Conservation (phyloP, 2,888 invertebrate genomes). For the Calliopum simillimum region DNA sequence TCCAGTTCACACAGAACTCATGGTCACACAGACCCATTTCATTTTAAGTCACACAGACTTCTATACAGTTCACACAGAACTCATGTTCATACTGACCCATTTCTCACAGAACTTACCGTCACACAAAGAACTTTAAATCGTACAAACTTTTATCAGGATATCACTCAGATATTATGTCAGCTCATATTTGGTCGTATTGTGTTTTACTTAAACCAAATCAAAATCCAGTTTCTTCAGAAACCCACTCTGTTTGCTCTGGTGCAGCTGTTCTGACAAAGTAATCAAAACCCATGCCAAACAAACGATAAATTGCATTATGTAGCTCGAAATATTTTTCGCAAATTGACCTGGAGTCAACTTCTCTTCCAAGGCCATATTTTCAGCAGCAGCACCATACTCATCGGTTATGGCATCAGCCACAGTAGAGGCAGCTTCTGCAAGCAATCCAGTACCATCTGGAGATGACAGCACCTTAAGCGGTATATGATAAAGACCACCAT, state of each 20-base stretch:
- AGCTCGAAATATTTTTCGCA: slow-evolving; percentile 97
- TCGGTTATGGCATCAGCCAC: slow-evolving; percentile 73
- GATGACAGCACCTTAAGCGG: slow-evolving; percentile 64
- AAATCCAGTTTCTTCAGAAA: slow-evolving; percentile 44
- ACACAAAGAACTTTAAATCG: too few species aligned
- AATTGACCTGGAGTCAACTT: slow-evolving; percentile 86
- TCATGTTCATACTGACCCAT: too few species aligned
- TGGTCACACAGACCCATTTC: too few species aligned
- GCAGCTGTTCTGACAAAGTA: slow-evolving; percentile 97
- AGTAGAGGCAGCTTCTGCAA: slow-evolving; percentile 66
- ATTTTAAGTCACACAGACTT: too few species aligned
- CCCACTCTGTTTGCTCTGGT: slow-evolving; percentile 89
- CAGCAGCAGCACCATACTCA: slow-evolving; percentile 99
- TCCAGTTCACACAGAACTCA: too few species aligned
- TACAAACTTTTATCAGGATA: too few species aligned
- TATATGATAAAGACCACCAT: slow-evolving; percentile 66
- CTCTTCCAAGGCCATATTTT: slow-evolving; percentile 97
- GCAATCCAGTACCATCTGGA: slow-evolving; percentile 55
- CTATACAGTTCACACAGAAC: too few species aligned
- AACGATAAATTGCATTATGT: slow-evolving; percentile 92
- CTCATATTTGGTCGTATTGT: too few species aligned
- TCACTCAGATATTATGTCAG: too few species aligned
- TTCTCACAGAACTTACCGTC: too few species aligned
- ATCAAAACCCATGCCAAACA: slow-evolving; percentile 98
- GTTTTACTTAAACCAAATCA: too few species aligned